phyloP scores from a whole-genome alignment of 2,797 vertebrate genomes.

The Chrosomus eos region DNA sequence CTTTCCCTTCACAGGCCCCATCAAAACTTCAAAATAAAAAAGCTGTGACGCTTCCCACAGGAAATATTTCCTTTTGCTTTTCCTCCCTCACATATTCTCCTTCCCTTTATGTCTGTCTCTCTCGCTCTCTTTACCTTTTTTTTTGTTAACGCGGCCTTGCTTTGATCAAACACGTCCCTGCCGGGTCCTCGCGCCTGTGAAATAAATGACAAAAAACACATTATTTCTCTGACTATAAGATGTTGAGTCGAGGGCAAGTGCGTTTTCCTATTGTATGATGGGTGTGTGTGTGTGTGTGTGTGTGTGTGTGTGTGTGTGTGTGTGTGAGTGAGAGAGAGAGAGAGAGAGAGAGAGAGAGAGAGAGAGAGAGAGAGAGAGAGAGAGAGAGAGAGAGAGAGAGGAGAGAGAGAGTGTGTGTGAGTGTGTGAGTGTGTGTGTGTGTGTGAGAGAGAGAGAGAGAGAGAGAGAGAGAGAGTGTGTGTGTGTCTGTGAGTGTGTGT shows the following conservation, averaged over 20 bases:
- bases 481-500: background rate
- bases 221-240: background rate
- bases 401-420: background rate
- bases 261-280: background rate
- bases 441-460: background rate
- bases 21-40: conserved; percentile 28
- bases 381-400: too few relatives aligned
- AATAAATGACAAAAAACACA: conserved; percentile 19
- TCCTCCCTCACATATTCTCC: background rate
- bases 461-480: background rate
- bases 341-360: background rate
- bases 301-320: background rate
- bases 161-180: conserved; percentile 22
- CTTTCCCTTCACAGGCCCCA: background rate
- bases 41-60: conserved; percentile 6
- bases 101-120: conserved; percentile 15
- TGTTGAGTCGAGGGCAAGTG: background rate
- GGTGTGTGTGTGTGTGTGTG: background rate
- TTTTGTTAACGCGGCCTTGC: conserved; percentile 3
- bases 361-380: background rate
- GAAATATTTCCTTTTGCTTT: conserved; percentile 23
- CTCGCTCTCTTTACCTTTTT: background rate
- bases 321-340: background rate
- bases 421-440: background rate
- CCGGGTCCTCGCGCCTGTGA: background rate